Percentiles rank a stretch among this genome's conserved stretches.
Conservation (phyloP, 2,113 vertebrate genomes). For the Oxygymnocypris stewartii region DNA sequence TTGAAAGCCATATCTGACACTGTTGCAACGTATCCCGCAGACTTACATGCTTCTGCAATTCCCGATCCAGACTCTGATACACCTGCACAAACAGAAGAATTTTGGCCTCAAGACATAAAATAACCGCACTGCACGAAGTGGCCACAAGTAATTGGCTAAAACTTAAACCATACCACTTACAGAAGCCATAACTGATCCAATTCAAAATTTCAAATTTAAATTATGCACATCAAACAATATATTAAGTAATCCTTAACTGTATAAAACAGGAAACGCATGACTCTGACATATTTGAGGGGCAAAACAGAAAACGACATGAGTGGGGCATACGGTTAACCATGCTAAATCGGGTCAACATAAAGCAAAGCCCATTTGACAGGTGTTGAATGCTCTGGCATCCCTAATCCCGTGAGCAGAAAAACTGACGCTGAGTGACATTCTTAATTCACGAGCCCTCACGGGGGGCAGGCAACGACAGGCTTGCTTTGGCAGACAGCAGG, state of each 20-base stretch:
- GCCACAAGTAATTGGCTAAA: not conserved
- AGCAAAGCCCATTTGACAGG: conserved; percentile 66
- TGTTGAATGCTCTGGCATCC: conserved; percentile 73
- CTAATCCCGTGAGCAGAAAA: conserved; percentile 64
- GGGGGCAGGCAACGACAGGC: conserved; percentile 49
- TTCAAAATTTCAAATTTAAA: not conserved
- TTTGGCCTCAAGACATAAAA: not conserved
- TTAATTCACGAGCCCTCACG: conserved; percentile 70
- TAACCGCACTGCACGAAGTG: not conserved
- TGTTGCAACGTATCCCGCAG: conserved; percentile 90
- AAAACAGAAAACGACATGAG: not conserved
- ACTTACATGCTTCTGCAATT: conserved; percentile 92
- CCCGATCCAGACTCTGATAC: conserved; percentile 91
- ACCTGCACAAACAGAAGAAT: conserved; percentile 74
- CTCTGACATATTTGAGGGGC: conserved; percentile 13
- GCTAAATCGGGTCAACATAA: conserved; percentile 38
- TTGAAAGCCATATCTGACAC: conserved; percentile 87
- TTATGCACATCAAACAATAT: not conserved
- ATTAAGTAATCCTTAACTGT: not conserved
- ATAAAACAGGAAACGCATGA: not conserved
- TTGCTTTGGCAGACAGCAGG: conserved; percentile 60
- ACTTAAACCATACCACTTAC: not conserved
- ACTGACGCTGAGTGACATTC: conserved; percentile 72
- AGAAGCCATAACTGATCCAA: not conserved
- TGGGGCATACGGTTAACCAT: conserved; percentile 7